A percentile compares a stretch with the other conserved stretches of the same genome.
These are phyloP conservation scores for Poecilus cupreus DNA, from an alignment of 2,888 invertebrate genomes.

Conservation along the genomic window DNA sequence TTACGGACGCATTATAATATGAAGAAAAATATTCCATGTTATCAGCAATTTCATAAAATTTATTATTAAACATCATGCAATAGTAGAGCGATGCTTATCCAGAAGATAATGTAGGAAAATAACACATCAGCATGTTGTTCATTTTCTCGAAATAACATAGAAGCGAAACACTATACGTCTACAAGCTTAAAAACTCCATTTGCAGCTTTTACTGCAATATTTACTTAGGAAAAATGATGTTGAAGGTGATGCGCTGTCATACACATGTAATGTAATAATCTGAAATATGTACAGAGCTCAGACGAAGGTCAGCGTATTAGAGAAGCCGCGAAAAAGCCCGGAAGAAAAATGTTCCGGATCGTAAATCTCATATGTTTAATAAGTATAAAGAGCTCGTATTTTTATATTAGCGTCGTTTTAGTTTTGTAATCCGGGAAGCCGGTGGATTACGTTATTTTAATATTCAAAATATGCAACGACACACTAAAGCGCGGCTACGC, in stretches of 20 bases:
- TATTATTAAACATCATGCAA: neutral
- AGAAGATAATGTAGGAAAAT: neutral
- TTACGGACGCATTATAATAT: neutral
- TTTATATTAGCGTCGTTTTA: slow-evolving; percentile 44
- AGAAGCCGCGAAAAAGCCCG: neutral
- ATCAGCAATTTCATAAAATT: neutral
- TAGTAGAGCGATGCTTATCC: neutral
- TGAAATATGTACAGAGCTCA: neutral
- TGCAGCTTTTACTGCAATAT: neutral
- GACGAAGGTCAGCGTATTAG: neutral
- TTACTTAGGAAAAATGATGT: neutral
- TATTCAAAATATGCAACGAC: slow-evolving; percentile 51
- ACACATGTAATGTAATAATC: neutral
- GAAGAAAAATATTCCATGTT: neutral
- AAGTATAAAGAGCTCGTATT: slow-evolving; percentile 43
- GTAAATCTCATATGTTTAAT: slow-evolving; percentile 48
- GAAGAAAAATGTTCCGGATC: neutral
- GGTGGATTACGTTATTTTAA: slow-evolving; percentile 47
- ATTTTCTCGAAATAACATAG: too few species aligned
- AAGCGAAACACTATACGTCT: too few species aligned
- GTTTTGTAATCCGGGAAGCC: slow-evolving; percentile 2
- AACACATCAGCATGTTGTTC: too few species aligned
- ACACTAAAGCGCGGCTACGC: neutral
- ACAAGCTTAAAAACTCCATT: too few species aligned
- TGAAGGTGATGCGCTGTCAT: too few species aligned